Evolutionary conservation across 2,797 vertebrate genomes (phyloP).

Genomic region (Anisognathus igniventris): DNA sequence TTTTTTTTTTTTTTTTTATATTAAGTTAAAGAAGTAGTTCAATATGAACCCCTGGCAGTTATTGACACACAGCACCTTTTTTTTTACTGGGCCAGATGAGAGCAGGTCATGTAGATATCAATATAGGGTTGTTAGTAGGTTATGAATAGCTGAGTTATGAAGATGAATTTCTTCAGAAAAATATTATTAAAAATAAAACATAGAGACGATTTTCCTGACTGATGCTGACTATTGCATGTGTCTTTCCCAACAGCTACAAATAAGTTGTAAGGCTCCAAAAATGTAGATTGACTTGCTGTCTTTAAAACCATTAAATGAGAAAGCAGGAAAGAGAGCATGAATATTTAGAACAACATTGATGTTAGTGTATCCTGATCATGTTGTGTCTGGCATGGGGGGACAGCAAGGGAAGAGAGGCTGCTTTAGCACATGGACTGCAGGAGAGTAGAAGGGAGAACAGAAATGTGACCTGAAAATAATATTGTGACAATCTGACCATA

Average conservation of each 20-base stretch:
- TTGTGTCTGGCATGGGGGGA: fast-evolving
- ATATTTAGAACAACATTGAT: not conserved
- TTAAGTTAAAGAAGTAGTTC: not conserved
- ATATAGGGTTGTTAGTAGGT: not conserved
- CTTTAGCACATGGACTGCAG: not conserved
- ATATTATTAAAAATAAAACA: not conserved
- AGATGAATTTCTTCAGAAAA: not conserved
- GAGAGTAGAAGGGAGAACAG: not conserved
- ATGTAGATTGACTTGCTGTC: not conserved
- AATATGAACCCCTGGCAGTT: not conserved
- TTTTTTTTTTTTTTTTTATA: not conserved
- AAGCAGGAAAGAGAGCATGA: not conserved
- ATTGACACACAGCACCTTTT: not conserved
- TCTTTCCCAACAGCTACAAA: not conserved
- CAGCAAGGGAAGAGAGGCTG: not conserved
- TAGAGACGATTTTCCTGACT: not conserved
- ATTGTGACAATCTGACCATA: fast-evolving
- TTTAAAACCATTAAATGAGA: not conserved
- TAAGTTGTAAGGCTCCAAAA: not conserved
- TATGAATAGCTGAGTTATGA: not conserved
- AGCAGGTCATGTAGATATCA: not conserved
- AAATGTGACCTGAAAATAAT: not conserved
- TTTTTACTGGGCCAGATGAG: not conserved
- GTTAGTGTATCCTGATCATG: not conserved
- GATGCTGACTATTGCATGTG: not conserved